Conservation (phyloP, 30 jellyfish, hydroid and myxozoan species). For the Morbakka virulenta region DNA sequence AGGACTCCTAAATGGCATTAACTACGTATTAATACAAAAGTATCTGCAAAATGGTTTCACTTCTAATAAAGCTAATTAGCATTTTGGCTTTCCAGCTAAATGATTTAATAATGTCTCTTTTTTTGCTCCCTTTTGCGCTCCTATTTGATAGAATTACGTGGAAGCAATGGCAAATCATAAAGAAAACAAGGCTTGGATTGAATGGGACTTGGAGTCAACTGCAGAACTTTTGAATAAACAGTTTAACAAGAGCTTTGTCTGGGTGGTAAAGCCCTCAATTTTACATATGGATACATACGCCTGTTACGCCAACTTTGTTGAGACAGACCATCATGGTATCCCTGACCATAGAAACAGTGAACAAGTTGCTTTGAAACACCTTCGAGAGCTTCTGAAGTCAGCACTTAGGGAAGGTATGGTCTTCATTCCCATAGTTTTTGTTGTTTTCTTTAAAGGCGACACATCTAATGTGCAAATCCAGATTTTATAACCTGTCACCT, state of each 20-base stretch:
- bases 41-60: too few species aligned
- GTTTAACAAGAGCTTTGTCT: constrained; percentile 48
- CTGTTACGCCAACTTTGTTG: constrained; percentile 60
- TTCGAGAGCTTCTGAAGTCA: constrained; percentile 31
- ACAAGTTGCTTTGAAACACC: constrained; percentile 53
- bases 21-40: too few species aligned
- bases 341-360: constrained; percentile 51
- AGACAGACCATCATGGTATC: constrained; percentile 71
- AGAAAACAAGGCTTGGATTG: constrained; percentile 77
- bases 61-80: too few species aligned
- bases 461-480: too few species aligned
- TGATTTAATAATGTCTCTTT: not conserved
- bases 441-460: too few species aligned
- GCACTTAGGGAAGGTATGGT: constrained; percentile 59
- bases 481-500: not conserved
- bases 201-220: constrained; percentile 70
- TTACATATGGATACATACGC: constrained; percentile 69
- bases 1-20: too few species aligned
- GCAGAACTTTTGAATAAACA: constrained; percentile 45
- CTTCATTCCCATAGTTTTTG: not conserved
- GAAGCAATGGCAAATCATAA: constrained; percentile 65
- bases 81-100: not conserved
- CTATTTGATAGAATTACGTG: constrained; percentile 53
- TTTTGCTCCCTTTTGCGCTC: too few species aligned
- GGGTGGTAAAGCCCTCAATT: constrained; percentile 52